Base-by-base conservation (phyloP, 2,113 vertebrate species). In the Brachirus orientalis region DNA sequence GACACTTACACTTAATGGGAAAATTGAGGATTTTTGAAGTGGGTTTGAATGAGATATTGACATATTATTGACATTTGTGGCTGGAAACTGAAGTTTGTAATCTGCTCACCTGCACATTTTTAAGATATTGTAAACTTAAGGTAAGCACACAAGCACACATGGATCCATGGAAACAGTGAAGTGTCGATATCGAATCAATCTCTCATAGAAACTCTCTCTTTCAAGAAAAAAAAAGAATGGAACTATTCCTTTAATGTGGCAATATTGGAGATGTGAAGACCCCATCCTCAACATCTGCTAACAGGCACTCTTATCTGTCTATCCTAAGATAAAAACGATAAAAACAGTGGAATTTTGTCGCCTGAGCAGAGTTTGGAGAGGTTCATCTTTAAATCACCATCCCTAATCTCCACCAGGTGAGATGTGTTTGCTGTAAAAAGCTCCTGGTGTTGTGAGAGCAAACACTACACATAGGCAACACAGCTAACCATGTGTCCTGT, bases 241-340 rank as follows among this genome's bases (percentile, higher is more conserved):
- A 28, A 28, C 28, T 28, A 28, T 2, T 28, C 28, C 28, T 28
- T 28, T 28, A 28, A 28, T 2, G 28, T 28, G 6, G 28, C 1
- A 6, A 28, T 6, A 1, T 6, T 28, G 28, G 28, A 28, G 28
- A 28, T 2, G 28, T 28, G 14, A 11, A 48, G 36, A 43, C 58
- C 56, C 19, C 36, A 7, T 46, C 56, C 43, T 36, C 18, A 28
- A 14, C 54, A 2, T 69, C 53, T 48, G 60, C 28, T 36, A 69
- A 68, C 63, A 68, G 59, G 44, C 28, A 33, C 56, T 12, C 14
- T 87, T 90, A 93, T 92, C 92, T 6, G 44, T 50, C 68, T 20
- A 89, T 91, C 87, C 89, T 75, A 78, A 89, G 80, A 91, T 92
- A 63, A 88, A 82, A 86, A 78, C 74, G n/a, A 78, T 77, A 71